Base-by-base conservation (phyloP, 2,797 vertebrate species). In the Nannoperca obscura region DNA sequence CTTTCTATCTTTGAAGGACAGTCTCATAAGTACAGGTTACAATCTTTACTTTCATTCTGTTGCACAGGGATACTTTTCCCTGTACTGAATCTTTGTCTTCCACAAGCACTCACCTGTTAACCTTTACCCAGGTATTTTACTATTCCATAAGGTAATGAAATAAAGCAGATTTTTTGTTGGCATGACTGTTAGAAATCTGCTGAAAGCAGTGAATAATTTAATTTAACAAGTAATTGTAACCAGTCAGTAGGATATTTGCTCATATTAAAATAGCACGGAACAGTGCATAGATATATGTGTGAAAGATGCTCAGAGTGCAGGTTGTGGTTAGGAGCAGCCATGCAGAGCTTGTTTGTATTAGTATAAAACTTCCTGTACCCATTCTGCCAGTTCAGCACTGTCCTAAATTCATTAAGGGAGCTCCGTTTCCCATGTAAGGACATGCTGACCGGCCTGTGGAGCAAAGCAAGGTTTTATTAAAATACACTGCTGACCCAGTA, bases 301-400 rank as follows among this genome's bases (percentile, higher is more conserved):
- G 52, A 4, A 49, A 68, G 10, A 68, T 7, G 36, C 55, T 74
- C 47, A 17, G 6, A 54, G 47, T 77, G 40, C 9, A 27, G 32
- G 5, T 44, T 59, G 73, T 38, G 52, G n/a, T 69, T 2, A 52
- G 57, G 32, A 60, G 60, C 54, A 78, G 76, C 57, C 30, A 13
- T n/a, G 52, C 81, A 68, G 70, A 80, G 67, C 36, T 84, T 75
- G 74, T 87, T 87, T 87, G 76, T 78, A 58, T 77, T 61, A 53
- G 55, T 65, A 62, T 59, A 70, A 81, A 82, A 90, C 60, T 60
- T 80, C 49, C 40, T 76, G 85, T 75, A 44, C 89, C 65, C 89
- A 86, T 81, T 87, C 80, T 89, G 85, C 80, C 85, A 89, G 9
- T 80, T 66, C 82, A 81, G 67, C 78, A 82, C 63, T 71, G 75